These are phyloP conservation scores for Amphiura filiformis DNA, from an alignment of 35 echinoderm and acorn worm species.

Conservation along the genomic window DNA sequence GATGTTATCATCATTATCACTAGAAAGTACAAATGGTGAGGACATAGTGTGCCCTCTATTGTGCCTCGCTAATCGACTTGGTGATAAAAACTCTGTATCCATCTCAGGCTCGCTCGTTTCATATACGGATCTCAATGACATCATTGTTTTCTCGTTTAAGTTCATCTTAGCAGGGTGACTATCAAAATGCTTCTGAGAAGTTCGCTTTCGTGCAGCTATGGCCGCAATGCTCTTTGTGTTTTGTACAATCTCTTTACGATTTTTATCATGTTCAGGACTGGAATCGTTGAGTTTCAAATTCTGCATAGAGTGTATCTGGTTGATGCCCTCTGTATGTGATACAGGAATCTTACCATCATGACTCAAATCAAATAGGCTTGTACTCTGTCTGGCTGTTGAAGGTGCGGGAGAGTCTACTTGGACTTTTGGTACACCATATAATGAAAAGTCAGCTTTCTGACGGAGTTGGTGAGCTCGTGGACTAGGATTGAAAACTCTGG, in stretches of 20 bases:
- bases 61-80: slow-evolving; percentile 49
- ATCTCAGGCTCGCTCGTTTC: slow-evolving; percentile 52
- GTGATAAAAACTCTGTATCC: slow-evolving; percentile 35
- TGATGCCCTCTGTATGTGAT: slow-evolving; percentile 16
- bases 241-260: slow-evolving; percentile 72
- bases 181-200: slow-evolving; percentile 46
- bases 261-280: neutral
- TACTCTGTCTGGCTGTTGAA: neutral
- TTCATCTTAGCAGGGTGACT: slow-evolving; percentile 36
- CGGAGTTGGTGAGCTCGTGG: slow-evolving; percentile 71
- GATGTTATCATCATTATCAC: slow-evolving; percentile 62
- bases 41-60: slow-evolving; percentile 32
- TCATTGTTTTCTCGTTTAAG: slow-evolving; percentile 47
- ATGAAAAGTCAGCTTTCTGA: slow-evolving; percentile 37
- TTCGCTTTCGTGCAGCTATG: slow-evolving; percentile 68
- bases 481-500: slow-evolving; percentile 85
- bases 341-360: neutral
- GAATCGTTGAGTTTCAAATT: slow-evolving; percentile 46
- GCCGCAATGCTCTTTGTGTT: slow-evolving; percentile 81
- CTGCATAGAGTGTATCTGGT: slow-evolving; percentile 25
- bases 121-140: slow-evolving; percentile 40
- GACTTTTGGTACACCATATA: slow-evolving; percentile 21
- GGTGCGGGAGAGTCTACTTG: slow-evolving; percentile 23
- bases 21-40: slow-evolving; percentile 25
- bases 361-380: slow-evolving; percentile 17